These are phyloP conservation scores for Casuarius casuarius DNA, from an alignment of 2,113 vertebrate species.

Conservation along the genomic window DNA sequence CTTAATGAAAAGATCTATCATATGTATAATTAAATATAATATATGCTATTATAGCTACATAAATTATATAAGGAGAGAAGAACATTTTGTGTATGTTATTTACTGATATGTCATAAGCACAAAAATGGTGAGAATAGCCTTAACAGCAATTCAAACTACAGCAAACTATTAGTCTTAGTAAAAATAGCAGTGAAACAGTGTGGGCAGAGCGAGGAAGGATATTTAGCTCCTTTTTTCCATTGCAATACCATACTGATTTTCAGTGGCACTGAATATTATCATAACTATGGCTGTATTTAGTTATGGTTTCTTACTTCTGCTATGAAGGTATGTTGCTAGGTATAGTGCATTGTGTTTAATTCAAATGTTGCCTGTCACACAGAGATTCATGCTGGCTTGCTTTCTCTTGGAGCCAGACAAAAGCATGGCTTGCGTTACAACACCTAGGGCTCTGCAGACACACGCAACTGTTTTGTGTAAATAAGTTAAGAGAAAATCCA, in stretches of 20 bases:
- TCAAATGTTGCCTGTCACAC: too few species aligned
- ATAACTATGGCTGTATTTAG: background rate
- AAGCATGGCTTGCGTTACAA: accelerated
- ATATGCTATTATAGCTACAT: background rate
- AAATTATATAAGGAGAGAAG: background rate
- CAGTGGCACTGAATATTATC: too few species aligned
- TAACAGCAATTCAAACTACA: background rate
- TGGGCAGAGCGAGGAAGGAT: background rate
- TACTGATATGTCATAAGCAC: background rate
- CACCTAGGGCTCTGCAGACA: accelerated
- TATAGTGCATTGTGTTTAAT: background rate
- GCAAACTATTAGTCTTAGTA: background rate
- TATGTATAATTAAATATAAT: background rate
- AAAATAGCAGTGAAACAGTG: background rate
- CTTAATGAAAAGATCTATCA: background rate
- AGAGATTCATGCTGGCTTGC: background rate
- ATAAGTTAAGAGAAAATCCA: background rate
- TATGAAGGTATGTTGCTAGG: background rate
- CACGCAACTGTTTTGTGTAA: accelerated
- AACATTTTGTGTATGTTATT: background rate
- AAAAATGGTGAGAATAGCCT: background rate
- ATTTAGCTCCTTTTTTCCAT: background rate
- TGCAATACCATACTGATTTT: accelerated
- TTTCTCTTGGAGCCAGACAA: background rate
- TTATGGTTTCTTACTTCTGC: background rate